Evolutionary conservation across 2,888 invertebrate genomes (phyloP).

Genomic region (Cheilosia impressa): DNA sequence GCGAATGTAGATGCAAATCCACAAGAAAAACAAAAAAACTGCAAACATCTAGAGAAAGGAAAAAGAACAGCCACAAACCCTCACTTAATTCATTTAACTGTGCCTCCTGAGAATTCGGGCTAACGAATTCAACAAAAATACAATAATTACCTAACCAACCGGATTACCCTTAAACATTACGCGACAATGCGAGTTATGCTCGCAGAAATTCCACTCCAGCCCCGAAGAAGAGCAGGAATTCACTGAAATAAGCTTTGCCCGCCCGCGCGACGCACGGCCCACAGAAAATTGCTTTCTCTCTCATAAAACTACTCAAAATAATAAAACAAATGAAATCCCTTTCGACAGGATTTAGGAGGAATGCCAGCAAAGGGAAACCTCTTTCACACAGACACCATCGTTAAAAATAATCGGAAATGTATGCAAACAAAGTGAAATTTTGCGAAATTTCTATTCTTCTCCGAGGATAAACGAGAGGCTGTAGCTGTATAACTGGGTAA

Average conservation of each 20-base stretch:
- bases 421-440: constrained; percentile 63
- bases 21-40: too few relatives aligned
- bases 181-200: constrained; percentile 35
- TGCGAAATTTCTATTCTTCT: constrained; percentile 52
- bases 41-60: too few relatives aligned
- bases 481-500: background rate
- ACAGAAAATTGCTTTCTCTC: constrained; percentile 61
- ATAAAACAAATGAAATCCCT: constrained; percentile 70
- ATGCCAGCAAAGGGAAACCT: constrained; percentile 34
- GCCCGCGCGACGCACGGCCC: constrained; percentile 1
- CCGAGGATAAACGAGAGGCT: constrained; percentile 22
- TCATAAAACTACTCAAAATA: constrained; percentile 70
- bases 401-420: constrained; percentile 64
- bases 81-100: too few relatives aligned
- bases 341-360: constrained; percentile 53
- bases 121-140: background rate
- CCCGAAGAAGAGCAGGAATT: constrained; percentile 10
- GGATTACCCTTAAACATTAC: background rate
- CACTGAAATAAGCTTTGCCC: constrained; percentile 18
- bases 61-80: too few relatives aligned
- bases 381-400: constrained; percentile 49
- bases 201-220: constrained; percentile 12
- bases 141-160: background rate
- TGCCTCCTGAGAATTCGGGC: too few relatives aligned
- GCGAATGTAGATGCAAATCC: too few relatives aligned